Evolutionary conservation across 2,113 vertebrate genomes (phyloP), one percentile per base, ranked within the genome.

Genomic region (Nyctereutes procyonoides): DNA sequence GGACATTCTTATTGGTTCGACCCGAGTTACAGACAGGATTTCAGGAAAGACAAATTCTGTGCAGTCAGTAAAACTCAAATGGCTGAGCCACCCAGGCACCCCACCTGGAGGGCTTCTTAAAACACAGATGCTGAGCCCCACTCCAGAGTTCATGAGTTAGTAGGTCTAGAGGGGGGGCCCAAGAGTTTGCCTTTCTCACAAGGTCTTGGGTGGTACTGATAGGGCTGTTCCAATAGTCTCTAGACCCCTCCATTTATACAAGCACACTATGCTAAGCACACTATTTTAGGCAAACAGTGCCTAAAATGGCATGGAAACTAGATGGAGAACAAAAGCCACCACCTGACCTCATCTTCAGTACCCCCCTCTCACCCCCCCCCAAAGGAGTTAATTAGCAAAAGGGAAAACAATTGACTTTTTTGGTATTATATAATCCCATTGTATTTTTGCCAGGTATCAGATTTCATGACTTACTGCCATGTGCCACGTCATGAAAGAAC

Each of bases 401-500:
- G 60, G 55, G 73, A 97, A 97, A 98, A 96, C 95, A 98, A 97
- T 90, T 5, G 83, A 95, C 87, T 95, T 91, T 96, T 97, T 95
- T 95, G 95, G 69, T 94, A 35, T 96, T 96, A 88, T 97, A 97
- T 95, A 98, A 98, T 88, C 83, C 56, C 43, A 79, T 80, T 97
- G 97, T 97, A n/a, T 94, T 96, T 93, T 73, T 97, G 98, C 97
- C 98, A 98, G 96, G 97, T 95, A 73, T 97, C 30, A 0, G 55
- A 96, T 97, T 98, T 97, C 97, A 97, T 90, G 90, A 76, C 94
- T 96, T 94, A 93, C 93, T 85, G 93, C 93, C 79, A 67, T 2
- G 22, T 92, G 93, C 95, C 83, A 90, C 22, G 0, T 92, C 80
- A 62, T 97, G 95, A 98, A 98, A 97, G 98, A 94, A 90, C 81